phyloP scores from a whole-genome alignment of 2,888 invertebrate genomes.

The Leuctra nigra region DNA sequence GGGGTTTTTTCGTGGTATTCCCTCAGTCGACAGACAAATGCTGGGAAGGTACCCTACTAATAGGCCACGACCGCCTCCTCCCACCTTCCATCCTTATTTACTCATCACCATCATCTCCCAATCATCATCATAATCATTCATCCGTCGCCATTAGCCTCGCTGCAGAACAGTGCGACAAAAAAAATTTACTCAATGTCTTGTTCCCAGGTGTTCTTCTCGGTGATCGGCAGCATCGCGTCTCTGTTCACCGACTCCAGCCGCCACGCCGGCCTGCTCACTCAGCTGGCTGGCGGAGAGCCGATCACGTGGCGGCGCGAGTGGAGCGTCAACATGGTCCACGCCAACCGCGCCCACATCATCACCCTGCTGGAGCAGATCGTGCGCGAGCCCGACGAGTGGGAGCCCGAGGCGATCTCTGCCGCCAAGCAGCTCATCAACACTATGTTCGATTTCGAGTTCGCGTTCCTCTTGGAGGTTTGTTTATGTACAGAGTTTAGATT shows the following conservation, averaged over 20 bases:
- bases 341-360: constrained; percentile 1
- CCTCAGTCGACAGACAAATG: too few species aligned
- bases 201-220: constrained; percentile 15
- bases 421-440: constrained; percentile 8
- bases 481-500: too few species aligned
- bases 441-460: constrained; percentile 12
- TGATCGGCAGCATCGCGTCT: neutral
- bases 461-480: constrained; percentile 1
- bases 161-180: too few species aligned
- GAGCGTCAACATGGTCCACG: constrained; percentile 6
- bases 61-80: too few species aligned
- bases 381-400: constrained; percentile 9
- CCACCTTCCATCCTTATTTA: too few species aligned
- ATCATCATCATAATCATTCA: too few species aligned
- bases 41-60: too few species aligned
- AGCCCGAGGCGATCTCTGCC: neutral
- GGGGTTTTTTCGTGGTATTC: too few species aligned
- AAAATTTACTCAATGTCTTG: too few species aligned
- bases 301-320: constrained; percentile 2
- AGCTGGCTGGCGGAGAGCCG: neutral
- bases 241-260: neutral
- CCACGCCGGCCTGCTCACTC: neutral
- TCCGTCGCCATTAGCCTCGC: too few species aligned
- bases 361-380: constrained; percentile 3
- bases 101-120: too few species aligned